Percentiles rank a stretch among this genome's conserved stretches.
These are phyloP conservation scores for Danio tinwini DNA, from an alignment of 2,797 vertebrate species.

Conservation along the genomic window DNA sequence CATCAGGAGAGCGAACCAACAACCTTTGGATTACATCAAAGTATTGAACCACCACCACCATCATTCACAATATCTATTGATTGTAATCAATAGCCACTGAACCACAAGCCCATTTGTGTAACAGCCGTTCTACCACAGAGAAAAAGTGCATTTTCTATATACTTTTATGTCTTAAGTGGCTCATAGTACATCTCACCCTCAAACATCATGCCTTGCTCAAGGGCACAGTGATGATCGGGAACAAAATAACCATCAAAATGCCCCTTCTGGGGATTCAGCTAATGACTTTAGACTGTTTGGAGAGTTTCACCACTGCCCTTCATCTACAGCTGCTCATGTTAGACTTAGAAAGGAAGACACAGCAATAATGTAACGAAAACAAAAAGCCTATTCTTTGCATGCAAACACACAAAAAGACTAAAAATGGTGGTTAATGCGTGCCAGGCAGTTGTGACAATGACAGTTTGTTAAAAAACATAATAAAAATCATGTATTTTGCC, in stretches of 20 bases:
- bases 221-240: slow-evolving; percentile 3
- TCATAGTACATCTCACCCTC: neutral
- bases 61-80: neutral
- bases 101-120: neutral
- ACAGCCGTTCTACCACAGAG: neutral
- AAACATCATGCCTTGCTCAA: slow-evolving; percentile 1
- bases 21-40: slow-evolving; percentile 8
- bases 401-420: no score
- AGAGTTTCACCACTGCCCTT: neutral
- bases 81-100: neutral
- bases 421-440: no score
- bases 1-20: slow-evolving; percentile 12
- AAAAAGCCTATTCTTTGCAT: neutral
- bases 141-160: neutral
- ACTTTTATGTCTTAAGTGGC: neutral
- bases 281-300: neutral
- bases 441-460: no score
- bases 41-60: neutral
- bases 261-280: neutral
- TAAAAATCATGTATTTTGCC: no score
- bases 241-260: neutral
- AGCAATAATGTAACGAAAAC: neutral
- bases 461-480: no score
- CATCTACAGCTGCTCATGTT: neutral
- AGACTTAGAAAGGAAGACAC: neutral